A percentile compares a stretch with the other conserved stretches of the same genome.
phyloP scores from a whole-genome alignment of 2,113 vertebrate genomes.

The Grus americana region DNA sequence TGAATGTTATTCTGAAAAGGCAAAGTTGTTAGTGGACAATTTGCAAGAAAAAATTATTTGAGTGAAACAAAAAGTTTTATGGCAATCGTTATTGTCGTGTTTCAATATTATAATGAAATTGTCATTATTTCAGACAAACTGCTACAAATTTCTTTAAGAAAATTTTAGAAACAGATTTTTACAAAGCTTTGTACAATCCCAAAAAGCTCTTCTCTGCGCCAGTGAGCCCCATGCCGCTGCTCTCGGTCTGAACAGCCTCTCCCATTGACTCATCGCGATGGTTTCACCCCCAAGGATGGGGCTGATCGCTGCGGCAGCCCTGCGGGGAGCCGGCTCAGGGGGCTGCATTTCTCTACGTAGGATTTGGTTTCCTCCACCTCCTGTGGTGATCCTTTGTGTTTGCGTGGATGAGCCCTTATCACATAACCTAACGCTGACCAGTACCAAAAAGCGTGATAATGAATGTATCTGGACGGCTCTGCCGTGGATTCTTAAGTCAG shows the following conservation, averaged over 20 bases:
- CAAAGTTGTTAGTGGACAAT: neutral
- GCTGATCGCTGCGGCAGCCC: neutral
- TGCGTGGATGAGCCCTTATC: neutral
- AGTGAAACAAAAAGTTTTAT: neutral
- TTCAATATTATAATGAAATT: neutral
- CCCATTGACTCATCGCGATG: neutral
- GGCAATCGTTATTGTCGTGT: neutral
- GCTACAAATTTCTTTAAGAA: neutral
- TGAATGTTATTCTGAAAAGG: neutral
- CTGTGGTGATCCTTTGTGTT: neutral
- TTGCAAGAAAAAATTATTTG: neutral
- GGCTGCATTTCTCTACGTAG: neutral
- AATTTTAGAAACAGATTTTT: neutral
- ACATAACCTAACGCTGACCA: neutral
- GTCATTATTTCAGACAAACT: neutral
- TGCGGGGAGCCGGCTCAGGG: accelerated
- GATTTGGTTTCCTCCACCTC: neutral
- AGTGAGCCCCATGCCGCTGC: neutral
- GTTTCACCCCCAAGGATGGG: neutral
- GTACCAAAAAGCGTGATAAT: neutral
- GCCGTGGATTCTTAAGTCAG: neutral
- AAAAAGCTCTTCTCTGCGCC: neutral
- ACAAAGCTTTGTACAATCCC: neutral
- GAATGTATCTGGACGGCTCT: neutral
- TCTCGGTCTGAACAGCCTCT: neutral